Conservation (phyloP, 2,797 vertebrate genomes). For the Eospalax fontanierii region DNA sequence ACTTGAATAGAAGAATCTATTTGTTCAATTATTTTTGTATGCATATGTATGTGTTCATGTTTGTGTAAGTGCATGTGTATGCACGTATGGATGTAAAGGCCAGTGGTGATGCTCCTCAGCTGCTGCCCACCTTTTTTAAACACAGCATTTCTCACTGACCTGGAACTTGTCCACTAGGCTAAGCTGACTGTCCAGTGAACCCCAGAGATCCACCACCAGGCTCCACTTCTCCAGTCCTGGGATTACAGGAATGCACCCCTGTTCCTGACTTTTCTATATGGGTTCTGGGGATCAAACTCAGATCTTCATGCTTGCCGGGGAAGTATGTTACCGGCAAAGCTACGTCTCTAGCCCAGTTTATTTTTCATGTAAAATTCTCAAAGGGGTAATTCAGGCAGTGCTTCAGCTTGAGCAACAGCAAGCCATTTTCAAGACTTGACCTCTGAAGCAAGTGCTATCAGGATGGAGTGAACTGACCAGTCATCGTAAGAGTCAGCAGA, state of each 20-base stretch:
- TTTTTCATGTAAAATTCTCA: background rate
- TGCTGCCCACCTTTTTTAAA: background rate
- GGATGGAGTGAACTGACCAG: background rate
- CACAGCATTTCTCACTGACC: background rate
- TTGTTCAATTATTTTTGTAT: background rate
- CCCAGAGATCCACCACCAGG: background rate
- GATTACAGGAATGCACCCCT: background rate
- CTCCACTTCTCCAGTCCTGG: background rate
- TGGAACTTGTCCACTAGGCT: background rate
- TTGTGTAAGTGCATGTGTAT: too few species aligned
- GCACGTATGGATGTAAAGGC: background rate
- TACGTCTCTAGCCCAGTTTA: background rate
- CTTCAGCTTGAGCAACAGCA: background rate
- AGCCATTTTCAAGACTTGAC: background rate
- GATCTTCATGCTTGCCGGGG: background rate
- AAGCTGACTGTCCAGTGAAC: background rate
- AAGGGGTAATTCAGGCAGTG: background rate
- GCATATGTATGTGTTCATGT: background rate
- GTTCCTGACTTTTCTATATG: background rate
- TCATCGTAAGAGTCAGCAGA: background rate
- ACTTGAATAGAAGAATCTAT: background rate
- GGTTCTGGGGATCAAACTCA: background rate
- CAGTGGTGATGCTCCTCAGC: background rate
- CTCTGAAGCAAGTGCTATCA: background rate
- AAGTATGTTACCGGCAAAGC: background rate